Conservation (phyloP, 2,797 vertebrate genomes). For the Danio tinwini region DNA sequence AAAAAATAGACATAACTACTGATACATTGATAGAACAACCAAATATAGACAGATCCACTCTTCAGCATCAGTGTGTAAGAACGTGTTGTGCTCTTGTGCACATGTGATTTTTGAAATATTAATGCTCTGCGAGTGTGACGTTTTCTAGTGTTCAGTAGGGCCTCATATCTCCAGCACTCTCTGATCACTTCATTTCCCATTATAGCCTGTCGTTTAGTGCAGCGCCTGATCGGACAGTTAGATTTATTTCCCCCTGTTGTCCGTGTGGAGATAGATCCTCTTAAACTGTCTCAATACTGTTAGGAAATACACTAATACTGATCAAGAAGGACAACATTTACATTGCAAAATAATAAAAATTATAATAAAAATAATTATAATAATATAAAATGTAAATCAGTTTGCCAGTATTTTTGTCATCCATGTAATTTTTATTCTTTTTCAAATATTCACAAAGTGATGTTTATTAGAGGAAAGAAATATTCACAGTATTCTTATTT, state of each 20-base stretch:
- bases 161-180: slow-evolving; percentile 69
- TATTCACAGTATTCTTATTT: too few species aligned
- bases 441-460: too few species aligned
- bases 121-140: slow-evolving; percentile 68
- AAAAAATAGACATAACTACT: too few species aligned
- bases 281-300: slow-evolving; percentile 30
- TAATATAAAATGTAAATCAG: not conserved
- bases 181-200: slow-evolving; percentile 76
- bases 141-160: slow-evolving; percentile 72
- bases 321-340: not conserved
- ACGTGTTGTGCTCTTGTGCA: slow-evolving; percentile 62
- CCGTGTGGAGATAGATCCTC: slow-evolving; percentile 12
- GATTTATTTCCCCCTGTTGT: slow-evolving; percentile 61
- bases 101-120: slow-evolving; percentile 81
- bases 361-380: not conserved
- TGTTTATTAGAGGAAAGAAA: too few species aligned
- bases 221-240: slow-evolving; percentile 57
- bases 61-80: not conserved
- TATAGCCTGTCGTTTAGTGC: slow-evolving; percentile 71
- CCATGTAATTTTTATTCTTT: too few species aligned
- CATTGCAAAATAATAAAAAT: not conserved
- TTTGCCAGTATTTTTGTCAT: too few species aligned
- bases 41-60: not conserved
- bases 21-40: too few species aligned
- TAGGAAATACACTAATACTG: not conserved